A percentile compares a stretch with the other conserved stretches of the same genome.
Evolutionary conservation across 1,140 invertebrate genomes (phyloP).

Genomic region (Ceratina australensis): DNA sequence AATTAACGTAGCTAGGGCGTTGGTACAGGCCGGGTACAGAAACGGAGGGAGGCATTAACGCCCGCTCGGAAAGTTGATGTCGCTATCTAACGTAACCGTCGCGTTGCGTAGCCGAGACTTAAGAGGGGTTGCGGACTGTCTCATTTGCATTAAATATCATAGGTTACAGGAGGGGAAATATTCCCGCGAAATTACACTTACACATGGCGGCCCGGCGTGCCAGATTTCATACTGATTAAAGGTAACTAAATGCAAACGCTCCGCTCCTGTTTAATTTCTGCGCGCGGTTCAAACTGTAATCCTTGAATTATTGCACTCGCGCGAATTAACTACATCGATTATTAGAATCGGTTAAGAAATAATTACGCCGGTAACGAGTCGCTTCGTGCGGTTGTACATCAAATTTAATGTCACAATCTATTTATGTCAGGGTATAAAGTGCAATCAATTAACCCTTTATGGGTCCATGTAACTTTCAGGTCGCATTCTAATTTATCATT

Average conservation of each 20-base stretch:
- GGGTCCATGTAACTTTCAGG: no score
- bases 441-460: no score
- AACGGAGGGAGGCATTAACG: neutral
- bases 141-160: conserved; percentile 20
- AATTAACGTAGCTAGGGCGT: neutral
- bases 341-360: neutral
- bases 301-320: neutral
- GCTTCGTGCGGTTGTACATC: no score
- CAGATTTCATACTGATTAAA: neutral
- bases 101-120: neutral
- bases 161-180: neutral
- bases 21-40: neutral
- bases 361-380: no score
- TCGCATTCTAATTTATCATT: no score
- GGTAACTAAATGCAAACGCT: neutral
- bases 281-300: neutral
- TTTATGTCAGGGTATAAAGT: no score
- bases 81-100: neutral
- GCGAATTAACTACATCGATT: neutral
- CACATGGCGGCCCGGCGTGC: neutral
- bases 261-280: neutral
- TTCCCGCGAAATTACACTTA: neutral
- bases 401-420: no score
- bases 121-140: neutral
- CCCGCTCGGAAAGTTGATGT: neutral